Percentiles rank a stretch among this genome's conserved stretches.
Evolutionary conservation across 2,113 vertebrate genomes (phyloP).

Genomic region (Arizona elegans): DNA sequence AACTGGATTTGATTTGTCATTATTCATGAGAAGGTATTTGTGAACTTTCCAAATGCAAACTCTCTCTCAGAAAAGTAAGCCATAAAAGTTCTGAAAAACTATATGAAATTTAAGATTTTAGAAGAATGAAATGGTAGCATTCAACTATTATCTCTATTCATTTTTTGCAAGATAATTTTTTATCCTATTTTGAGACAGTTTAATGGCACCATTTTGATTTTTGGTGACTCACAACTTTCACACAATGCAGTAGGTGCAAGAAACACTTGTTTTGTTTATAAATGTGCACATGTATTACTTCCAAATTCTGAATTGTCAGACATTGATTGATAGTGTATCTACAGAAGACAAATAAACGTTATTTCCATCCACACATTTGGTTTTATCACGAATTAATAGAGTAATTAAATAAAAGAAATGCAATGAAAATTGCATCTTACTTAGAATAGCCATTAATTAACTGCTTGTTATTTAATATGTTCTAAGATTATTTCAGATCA

Average conservation of each 20-base stretch:
- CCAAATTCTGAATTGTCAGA: neutral
- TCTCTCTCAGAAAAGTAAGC: conserved; percentile 71
- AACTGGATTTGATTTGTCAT: conserved; percentile 54
- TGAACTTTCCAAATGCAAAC: conserved; percentile 65
- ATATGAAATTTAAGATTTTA: conserved; percentile 32
- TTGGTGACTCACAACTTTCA: neutral
- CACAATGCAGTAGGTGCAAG: neutral
- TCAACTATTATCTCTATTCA: neutral
- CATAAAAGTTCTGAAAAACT: conserved; percentile 76
- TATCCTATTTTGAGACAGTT: neutral
- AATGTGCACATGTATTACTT: neutral
- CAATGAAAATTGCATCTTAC: neutral
- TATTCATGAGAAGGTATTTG: conserved; percentile 50
- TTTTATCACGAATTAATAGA: neutral
- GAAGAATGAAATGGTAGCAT: neutral
- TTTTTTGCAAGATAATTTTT: neutral
- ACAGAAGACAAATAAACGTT: neutral
- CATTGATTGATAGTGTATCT: neutral
- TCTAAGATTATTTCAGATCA: neutral
- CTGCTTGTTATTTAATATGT: neutral
- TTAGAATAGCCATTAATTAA: neutral
- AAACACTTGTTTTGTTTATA: neutral
- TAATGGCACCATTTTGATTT: neutral
- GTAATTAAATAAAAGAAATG: neutral
- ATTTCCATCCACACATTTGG: neutral